Conservation (phyloP, 2,797 vertebrate species). For the Malurus leucopterus region DNA sequence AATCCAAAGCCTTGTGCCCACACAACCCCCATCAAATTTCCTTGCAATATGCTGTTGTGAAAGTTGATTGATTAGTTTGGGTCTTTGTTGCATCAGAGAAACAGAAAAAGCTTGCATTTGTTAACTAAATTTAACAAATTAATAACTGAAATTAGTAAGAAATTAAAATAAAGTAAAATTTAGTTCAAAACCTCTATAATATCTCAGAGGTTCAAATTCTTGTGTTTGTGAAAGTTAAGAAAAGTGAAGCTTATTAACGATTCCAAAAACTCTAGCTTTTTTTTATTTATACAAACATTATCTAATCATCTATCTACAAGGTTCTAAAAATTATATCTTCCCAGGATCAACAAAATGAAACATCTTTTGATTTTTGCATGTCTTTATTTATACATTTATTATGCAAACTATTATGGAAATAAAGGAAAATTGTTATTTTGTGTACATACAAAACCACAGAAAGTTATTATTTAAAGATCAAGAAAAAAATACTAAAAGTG, state of each 20-base stretch:
- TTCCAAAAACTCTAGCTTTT: neutral
- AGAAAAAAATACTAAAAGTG: neutral
- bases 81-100: neutral
- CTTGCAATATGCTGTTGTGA: neutral
- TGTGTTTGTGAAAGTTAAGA: neutral
- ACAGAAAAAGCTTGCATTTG: neutral
- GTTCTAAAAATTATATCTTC: neutral
- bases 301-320: neutral
- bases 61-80: neutral
- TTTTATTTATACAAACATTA: neutral
- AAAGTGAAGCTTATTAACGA: neutral
- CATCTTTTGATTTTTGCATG: neutral
- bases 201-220: neutral
- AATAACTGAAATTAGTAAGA: neutral
- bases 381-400: neutral
- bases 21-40: neutral
- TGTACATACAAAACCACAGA: neutral
- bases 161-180: neutral
- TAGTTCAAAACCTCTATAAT: neutral
- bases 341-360: neutral
- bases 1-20: neutral
- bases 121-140: neutral
- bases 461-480: neutral
- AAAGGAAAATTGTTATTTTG: neutral
- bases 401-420: neutral